Base-by-base conservation (phyloP, 2,888 invertebrate species). In the Leptura quadrifasciata region DNA sequence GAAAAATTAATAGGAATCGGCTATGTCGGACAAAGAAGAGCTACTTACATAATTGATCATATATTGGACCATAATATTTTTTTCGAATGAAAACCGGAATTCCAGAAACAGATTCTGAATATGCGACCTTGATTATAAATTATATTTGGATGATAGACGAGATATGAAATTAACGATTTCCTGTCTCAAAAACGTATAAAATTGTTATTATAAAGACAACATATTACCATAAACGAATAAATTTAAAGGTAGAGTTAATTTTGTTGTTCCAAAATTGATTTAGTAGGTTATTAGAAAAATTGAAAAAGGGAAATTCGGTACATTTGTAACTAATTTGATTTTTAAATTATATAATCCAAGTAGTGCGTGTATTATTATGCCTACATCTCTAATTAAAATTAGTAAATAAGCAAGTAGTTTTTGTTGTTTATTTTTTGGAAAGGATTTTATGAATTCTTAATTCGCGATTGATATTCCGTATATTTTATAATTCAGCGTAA, bases 61-160 rank as follows among this genome's bases (percentile, higher is more conserved):
- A 70, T 77, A 72, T 76, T 63, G 67, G 73, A 75, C 75, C 58
- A 55, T 73, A 64, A 39, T 69, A 52, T 73, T 70, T 69, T 58
- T 75, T 63, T 55, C 21, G 61, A 72, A 71, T 68, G 75, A 72
- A 72, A 79, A 79, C 79, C 75, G 77, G 77, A 79, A 77, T 77
- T 77, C 63, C 74, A 77, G 69, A 76, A 77, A 72, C 65, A 76
- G 75, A 76, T 69, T 77, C 31, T 68, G 73, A 76, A 76, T 74
- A 52, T 35, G 35, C 54, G 72, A 72, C 79, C 79, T 79, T 79
- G 77, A 74, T 72, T 73, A 71, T 69, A 69, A 77, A 76, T 79
- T 76, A 47, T 72, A 75, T 79, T 72, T 65, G 58, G 55, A 72
- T 72, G 69, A 67, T 73, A 72, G 67, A 64, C 67, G 73, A 61